phyloP scores from a whole-genome alignment of 2,113 vertebrate genomes.

The Myotis yumanensis region DNA sequence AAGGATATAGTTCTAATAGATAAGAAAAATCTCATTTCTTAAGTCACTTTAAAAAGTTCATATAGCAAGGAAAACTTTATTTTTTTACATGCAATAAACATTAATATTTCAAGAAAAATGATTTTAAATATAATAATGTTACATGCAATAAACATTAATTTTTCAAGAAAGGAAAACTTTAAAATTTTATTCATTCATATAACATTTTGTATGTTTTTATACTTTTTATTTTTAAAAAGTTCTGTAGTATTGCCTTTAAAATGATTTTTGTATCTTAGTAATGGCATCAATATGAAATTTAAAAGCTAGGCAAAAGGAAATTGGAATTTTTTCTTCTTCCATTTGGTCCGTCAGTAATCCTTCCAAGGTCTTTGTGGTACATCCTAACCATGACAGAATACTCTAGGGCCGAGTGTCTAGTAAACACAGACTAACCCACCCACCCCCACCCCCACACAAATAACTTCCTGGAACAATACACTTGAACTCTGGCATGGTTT shows the following conservation, averaged over 20 bases:
- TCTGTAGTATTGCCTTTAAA: background rate
- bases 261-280: conserved; percentile 10
- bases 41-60: conserved; percentile 14
- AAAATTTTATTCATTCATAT: background rate
- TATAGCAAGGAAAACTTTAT: background rate
- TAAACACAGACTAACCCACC: background rate
- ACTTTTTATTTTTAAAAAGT: background rate
- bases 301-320: background rate
- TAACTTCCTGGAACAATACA: background rate
- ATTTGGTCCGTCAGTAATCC: background rate
- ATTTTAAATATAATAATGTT: no score
- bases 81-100: no score
- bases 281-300: background rate
- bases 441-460: accelerated
- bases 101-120: no score
- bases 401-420: background rate
- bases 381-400: background rate
- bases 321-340: background rate
- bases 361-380: background rate
- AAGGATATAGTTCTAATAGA: background rate
- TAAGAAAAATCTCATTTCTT: conserved; percentile 23
- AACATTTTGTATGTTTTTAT: background rate
- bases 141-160: no score
- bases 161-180: background rate
- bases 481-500: background rate